Base-by-base conservation (phyloP, 2,797 vertebrate species). In the Sebastes glaucus region DNA sequence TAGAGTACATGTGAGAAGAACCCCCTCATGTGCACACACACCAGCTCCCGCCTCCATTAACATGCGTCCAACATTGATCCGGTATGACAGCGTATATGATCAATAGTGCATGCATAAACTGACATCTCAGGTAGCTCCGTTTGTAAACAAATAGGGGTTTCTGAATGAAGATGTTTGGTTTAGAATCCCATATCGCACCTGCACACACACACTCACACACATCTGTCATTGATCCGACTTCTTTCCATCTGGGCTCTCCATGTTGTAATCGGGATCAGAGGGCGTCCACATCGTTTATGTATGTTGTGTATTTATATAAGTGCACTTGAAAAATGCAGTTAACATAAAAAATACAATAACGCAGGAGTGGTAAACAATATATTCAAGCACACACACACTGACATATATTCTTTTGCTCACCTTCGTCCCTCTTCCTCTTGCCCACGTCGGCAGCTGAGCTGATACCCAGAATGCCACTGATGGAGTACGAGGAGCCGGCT, bases 391-490 rank as follows among this genome's bases (percentile, higher is more conserved):
- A 74, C 28, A 66, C 52, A 77, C 38, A 42, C 38, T 1, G 35
- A 77, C 25, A 60, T 35, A 77, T 33, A 20, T 53, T 72, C 4
- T 53, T 33, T 42, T 14, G 18, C 70, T 94, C 96, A 99, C 98
- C 97, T 96, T 99, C 98, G 0, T 99, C 98, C 87, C 98, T 95
- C 94, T 99, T 99, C 94, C 98, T 97, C 87, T 99, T 99, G 95
- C 96, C 97, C 86, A 95, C 97, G 38, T 99, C 98, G 0, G 96
- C 93, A 38, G 97, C 96, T 0, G 98, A 97, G 77, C 98, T 98
- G 74, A 99, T 99, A 86, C 98, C 98, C 96, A 99, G 95, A 95
- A 99, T 99, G 83, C 98, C 98, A 1, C 98, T 99, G 93, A 99
- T 99, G 88, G 98, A 99, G 93, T 99, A 99, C 18, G 98, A 99